Percentiles rank a stretch among this genome's conserved stretches.
These are phyloP conservation scores for Heliocidaris erythrogramma DNA, from an alignment of 35 echinoderm and acorn worm genomes.

Conservation along the genomic window DNA sequence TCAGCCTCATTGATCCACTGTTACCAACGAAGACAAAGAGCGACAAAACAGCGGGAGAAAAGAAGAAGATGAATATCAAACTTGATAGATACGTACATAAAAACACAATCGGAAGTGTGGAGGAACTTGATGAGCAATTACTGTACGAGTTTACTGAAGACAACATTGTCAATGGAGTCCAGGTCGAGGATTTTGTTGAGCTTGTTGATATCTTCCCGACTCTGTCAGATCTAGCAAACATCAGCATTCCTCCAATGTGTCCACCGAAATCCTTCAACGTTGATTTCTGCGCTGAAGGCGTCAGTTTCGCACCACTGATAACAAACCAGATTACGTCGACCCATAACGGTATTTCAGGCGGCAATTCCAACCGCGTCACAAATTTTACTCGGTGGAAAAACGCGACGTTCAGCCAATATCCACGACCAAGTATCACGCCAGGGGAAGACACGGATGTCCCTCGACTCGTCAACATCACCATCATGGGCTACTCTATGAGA, in stretches of 20 bases:
- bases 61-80: background rate
- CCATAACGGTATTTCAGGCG: background rate
- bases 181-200: slow-evolving; percentile 63
- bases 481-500: slow-evolving; percentile 88
- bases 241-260: slow-evolving; percentile 70
- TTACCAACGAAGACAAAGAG: background rate
- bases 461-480: slow-evolving; percentile 68
- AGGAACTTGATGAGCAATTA: background rate
- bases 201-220: slow-evolving; percentile 89
- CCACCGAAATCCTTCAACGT: slow-evolving; percentile 56
- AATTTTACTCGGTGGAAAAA: slow-evolving; percentile 68
- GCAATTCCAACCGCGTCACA: background rate
- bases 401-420: slow-evolving; percentile 87
- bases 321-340: background rate
- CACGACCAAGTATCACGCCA: slow-evolving; percentile 82
- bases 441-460: slow-evolving; percentile 56
- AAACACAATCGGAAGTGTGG: background rate
- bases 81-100: background rate
- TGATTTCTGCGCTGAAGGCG: slow-evolving; percentile 79
- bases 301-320: slow-evolving; percentile 72
- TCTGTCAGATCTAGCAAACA: slow-evolving; percentile 58
- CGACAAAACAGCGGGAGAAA: background rate
- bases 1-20: slow-evolving; percentile 61
- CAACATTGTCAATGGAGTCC: background rate
- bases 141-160: background rate